Percentiles rank a stretch among this genome's conserved stretches.
phyloP scores from a whole-genome alignment of 2,797 vertebrate genomes.

The Uromys caudimaculatus region DNA sequence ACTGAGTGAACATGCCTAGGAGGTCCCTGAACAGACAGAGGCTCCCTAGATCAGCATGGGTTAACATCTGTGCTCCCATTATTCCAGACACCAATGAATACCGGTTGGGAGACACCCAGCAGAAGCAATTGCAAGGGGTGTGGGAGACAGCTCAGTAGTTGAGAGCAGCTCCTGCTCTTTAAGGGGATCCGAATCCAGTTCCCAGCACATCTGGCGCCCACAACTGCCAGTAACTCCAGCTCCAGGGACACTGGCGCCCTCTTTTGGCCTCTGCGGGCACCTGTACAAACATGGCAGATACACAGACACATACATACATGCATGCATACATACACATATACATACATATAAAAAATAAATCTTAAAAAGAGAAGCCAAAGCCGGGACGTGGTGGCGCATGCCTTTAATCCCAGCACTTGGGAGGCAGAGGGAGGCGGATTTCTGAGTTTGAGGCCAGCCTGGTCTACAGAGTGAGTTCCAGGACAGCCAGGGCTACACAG shows the following conservation, averaged over 20 bases:
- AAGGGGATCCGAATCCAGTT: background rate
- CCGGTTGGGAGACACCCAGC: rapidly evolving
- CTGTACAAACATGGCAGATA: background rate
- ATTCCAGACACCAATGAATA: background rate
- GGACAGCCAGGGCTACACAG: no score
- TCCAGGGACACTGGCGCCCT: background rate
- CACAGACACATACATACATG: background rate
- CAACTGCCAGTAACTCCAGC: background rate
- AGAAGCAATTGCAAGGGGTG: background rate
- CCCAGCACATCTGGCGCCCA: background rate
- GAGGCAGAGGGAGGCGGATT: no score
- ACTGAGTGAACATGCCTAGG: rapidly evolving
- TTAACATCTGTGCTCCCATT: background rate
- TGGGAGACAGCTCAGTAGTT: background rate
- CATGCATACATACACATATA: background rate
- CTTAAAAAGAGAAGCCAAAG: no score
- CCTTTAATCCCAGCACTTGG: no score
- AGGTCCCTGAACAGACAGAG: background rate
- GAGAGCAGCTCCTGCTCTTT: background rate
- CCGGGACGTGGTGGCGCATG: no score
- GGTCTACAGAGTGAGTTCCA: no score
- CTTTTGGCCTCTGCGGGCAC: background rate
- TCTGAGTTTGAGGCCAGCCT: no score
- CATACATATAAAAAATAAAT: background rate
- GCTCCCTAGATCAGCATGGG: background rate